Base-by-base conservation (phyloP, 2,888 invertebrate genomes). In the Acronicta psi region DNA sequence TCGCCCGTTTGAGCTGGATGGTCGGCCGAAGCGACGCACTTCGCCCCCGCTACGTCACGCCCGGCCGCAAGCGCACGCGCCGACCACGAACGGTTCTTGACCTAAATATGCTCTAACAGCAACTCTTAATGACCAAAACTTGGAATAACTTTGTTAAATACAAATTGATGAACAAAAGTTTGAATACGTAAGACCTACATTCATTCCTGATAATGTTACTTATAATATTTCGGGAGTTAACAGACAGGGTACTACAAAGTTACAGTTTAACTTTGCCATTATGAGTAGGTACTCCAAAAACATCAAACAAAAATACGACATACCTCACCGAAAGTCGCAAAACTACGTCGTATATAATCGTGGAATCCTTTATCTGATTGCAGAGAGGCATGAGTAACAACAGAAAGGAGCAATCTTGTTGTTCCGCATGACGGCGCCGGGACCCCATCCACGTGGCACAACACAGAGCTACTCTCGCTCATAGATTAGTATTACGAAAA, bases 1-100 rank as follows among this genome's bases (percentile, higher is more conserved):
- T 93, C 82, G 88, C 83, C 92, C 89, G 92, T 92, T 93, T 91
- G 78, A 83, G 84, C 81, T 80, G 79, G 84, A 87, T 84, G 85
- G 85, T 83, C 87, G 69, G 65, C 61, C 75, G 69, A 71, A 69
- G 75, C 71, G 69, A 71, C 71, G 75, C 71, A 65, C 64, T 79
- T 69, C 77, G 69, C 69, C 73, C 45, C 42, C 68, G 52, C 53
- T 69, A 53, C 71, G 60, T 54, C 66, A 47, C 58, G 16, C 52
- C 50, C 66, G 46, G 54, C 50, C 52, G 50, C 53, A 67, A 52
- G 73, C 78, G 65, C 70, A 59, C 65, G 70, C 74, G 74, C 63
- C 50, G 51, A 43, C 57, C 29, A 36, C 23, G 45, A 20, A 40
- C 50, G 31, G 43, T 55, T 62, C 55, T 56, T 54, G 50, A 72